A percentile compares a stretch with the other conserved stretches of the same genome.
Evolutionary conservation across 2,113 vertebrate species (phyloP).

Genomic region (Rhipidura dahli): DNA sequence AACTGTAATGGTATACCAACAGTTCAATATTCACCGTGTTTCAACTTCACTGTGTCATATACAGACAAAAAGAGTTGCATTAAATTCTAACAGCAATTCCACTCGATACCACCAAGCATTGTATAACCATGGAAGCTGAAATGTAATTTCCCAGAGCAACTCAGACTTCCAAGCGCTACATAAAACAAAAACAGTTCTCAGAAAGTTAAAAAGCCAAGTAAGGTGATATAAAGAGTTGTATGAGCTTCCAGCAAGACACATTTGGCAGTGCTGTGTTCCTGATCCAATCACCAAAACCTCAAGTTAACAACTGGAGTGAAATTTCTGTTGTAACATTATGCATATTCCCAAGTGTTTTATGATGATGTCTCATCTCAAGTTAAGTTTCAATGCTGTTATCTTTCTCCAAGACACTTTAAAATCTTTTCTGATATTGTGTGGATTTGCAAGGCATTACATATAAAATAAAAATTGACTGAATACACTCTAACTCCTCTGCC

Average conservation of each 20-base stretch:
- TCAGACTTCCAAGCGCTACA: not conserved
- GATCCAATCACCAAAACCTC: not conserved
- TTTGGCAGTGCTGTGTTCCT: not conserved
- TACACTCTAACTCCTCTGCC: not conserved
- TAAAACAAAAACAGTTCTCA: not conserved
- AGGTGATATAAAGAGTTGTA: not conserved
- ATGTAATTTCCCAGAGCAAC: not conserved
- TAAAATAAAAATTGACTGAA: not conserved
- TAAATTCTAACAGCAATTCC: not conserved
- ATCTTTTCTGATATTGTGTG: not conserved
- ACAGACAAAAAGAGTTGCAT: not conserved
- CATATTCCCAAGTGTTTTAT: not conserved
- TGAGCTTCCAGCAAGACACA: not conserved
- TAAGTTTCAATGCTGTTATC: not conserved
- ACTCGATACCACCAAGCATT: not conserved
- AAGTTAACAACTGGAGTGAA: not conserved
- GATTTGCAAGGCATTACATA: not conserved
- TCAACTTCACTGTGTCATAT: not conserved
- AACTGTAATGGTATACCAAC: not conserved
- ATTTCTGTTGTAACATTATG: not conserved
- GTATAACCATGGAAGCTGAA: not conserved
- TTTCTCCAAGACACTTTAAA: not conserved
- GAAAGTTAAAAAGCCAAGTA: not conserved
- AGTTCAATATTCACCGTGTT: not conserved
- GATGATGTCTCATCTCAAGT: not conserved